Base-by-base conservation (phyloP, 2,888 invertebrate species). In the Rhingia campestris region DNA sequence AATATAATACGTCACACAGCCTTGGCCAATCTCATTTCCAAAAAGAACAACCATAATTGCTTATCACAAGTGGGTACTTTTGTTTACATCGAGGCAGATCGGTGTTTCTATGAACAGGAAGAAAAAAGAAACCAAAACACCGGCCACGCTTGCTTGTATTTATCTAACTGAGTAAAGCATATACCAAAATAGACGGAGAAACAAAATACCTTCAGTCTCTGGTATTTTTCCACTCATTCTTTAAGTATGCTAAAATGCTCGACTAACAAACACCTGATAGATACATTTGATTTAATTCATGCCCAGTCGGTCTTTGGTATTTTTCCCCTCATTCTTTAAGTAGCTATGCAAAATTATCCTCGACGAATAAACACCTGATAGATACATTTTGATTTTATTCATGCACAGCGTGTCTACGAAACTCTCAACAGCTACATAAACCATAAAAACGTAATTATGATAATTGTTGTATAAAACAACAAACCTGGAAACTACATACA, bases 281-380 rank as follows among this genome's bases (percentile, higher is more conserved):
- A 22, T 22, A 22, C 22, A 22, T 22, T 22, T 22, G 2, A 22
- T 22, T 22, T 22, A 22, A 22, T 22, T 2, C 22, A 22, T 22
- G 2, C 2, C 22, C 2, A 22, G 22, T 22, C 4, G 6, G 35
- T 10, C 41, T 9, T n/a, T 49, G 73, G 73, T 63, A 32, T 43
- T 73, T 73, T 73, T 73, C 73, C 73, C 63, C 63, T 32, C 45
- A 51, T 54, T 53, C 73, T 63, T 43, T 45, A 63, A 54, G n/a
- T 22, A 2, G 2, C 37, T 73, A 73, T 73, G 73, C 73, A 73
- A 72, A 72, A 35, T n/a, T 47, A 10, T 63, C 47, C 39, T 49
- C 30, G 7, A 10, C 14, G 6, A 30, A 58, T n/a, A 37, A 54
- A 9, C 43, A 32, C 10, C 10, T 5, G 10, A 6, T 22, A 22